A percentile compares a stretch with the other conserved stretches of the same genome.
Evolutionary conservation across 1,140 invertebrate species (phyloP).

Genomic region (Condylostylus longicornis): DNA sequence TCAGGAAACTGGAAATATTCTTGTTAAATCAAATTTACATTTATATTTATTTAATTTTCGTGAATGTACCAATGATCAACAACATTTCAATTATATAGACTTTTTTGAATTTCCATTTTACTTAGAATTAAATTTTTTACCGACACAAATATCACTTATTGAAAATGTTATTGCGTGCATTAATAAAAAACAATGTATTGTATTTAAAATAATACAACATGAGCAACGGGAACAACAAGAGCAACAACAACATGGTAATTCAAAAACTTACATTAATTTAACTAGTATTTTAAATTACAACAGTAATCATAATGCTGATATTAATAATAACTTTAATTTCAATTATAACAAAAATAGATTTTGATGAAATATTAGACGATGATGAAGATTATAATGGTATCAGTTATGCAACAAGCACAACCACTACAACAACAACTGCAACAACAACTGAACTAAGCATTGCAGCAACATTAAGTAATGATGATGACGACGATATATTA

Average conservation of each 20-base stretch:
- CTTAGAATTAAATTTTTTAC: conserved; percentile 26
- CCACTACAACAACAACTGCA: no score
- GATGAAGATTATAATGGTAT: conserved; percentile 17
- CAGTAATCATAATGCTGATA: no score
- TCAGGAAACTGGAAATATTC: conserved; percentile 25
- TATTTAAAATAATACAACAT: conserved; percentile 26
- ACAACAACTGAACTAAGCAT: no score
- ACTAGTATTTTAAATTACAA: no score
- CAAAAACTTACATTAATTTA: no score
- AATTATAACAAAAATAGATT: no score
- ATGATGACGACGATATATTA: no score
- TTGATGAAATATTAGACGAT: no score
- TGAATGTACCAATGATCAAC: conserved; percentile 27
- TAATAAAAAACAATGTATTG: conserved; percentile 26
- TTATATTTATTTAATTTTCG: conserved; percentile 30
- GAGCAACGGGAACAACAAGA: conserved; percentile 10
- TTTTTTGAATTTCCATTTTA: conserved; percentile 30
- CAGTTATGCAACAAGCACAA: no score
- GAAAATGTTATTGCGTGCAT: conserved; percentile 29
- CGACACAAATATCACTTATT: conserved; percentile 19
- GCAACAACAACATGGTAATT: conserved; percentile 1
- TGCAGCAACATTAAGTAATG: no score
- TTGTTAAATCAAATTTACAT: conserved; percentile 25
- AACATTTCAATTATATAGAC: conserved; percentile 26
- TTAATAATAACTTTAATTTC: no score